Conservation (phyloP, 1,140 invertebrate species). For the Drosophila azteca region DNA sequence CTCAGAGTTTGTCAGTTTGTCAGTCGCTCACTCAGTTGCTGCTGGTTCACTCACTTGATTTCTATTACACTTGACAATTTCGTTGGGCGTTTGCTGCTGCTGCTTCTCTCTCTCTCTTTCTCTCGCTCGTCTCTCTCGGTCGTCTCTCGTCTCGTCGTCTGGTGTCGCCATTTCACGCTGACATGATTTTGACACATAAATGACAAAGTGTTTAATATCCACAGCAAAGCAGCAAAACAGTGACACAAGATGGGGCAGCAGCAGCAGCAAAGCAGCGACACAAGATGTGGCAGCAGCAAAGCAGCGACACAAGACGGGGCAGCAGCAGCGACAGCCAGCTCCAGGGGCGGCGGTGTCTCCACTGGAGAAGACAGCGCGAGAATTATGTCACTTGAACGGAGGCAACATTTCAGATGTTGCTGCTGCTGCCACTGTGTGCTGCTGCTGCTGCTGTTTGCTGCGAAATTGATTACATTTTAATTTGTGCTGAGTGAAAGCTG, state of each 20-base stretch:
- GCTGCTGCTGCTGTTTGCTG: neutral
- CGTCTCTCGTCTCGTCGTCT: neutral
- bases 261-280: too few relatives aligned
- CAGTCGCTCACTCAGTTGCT: conserved; percentile 37
- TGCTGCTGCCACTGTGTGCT: neutral
- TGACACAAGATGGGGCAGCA: neutral
- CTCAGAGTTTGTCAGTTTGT: conserved; percentile 38
- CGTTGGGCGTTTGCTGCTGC: conserved; percentile 16
- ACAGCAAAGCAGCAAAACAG: neutral
- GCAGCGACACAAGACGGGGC: too few relatives aligned
- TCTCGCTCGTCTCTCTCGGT: too few relatives aligned
- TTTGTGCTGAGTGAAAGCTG: conserved; percentile 48
- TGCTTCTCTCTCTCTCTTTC: neutral
- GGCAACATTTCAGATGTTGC: conserved; percentile 9
- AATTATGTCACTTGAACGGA: conserved; percentile 53
- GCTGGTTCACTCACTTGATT: conserved; percentile 48
- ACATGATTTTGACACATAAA: conserved; percentile 74
- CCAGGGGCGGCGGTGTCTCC: too few relatives aligned
- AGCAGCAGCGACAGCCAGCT: too few relatives aligned
- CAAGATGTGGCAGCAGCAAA: neutral
- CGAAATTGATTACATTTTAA: conserved; percentile 60
- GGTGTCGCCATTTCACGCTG: conserved; percentile 55
- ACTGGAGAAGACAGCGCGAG: conserved; percentile 18
- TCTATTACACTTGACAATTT: conserved; percentile 64
- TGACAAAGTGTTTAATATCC: conserved; percentile 72